Base-by-base conservation (phyloP, 1,140 invertebrate species). In the Scaptomyza montana region DNA sequence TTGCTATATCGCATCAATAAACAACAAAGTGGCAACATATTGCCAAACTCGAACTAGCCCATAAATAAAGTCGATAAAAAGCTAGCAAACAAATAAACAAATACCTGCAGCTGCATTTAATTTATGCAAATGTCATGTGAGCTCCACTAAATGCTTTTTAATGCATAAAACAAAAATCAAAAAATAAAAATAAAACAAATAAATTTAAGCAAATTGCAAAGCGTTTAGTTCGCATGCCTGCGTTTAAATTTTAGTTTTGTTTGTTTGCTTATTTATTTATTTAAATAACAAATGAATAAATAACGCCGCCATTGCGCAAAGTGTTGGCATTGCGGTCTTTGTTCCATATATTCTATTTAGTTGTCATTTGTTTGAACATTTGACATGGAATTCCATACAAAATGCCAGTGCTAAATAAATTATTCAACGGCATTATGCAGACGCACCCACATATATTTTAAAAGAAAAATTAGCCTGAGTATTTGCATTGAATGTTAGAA, bases 1-100 rank as follows among this genome's bases (percentile, higher is more conserved):
- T 71, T 51, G 45, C 47, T 41, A 43, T 57, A 56, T 45, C 47
- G 39, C 39, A 19, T 9, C 41, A 62, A 46, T 53, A 53, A 55
- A 69, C 67, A 69, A 54, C 30, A 71, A 65, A 71, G 13, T 64
- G 60, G 33, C 47, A 59, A 67, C 69, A 72, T 72, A 72, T 72
- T 72, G 66, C 19, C 33, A 36, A 36, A 53, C 65, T 61, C 30
- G 30, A 72, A 10, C 28, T 39, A 53, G 10, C 7, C 53, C 36
- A 64, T 65, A 71, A 66, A 71, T 57, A 51, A 66, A 51, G 36
- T 51, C n/a, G 33, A n/a, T 9, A 30, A 33, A 33, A 36, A 25
- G 9, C 33, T 45, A 45, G 41, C 6, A 45, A 28, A 39, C 16
- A 53, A 41, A 13, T 53, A 45, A 46, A 47, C 12, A 54, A 21